phyloP scores from a whole-genome alignment of 2,113 vertebrate genomes.

The Paramisgurnus dabryanus region DNA sequence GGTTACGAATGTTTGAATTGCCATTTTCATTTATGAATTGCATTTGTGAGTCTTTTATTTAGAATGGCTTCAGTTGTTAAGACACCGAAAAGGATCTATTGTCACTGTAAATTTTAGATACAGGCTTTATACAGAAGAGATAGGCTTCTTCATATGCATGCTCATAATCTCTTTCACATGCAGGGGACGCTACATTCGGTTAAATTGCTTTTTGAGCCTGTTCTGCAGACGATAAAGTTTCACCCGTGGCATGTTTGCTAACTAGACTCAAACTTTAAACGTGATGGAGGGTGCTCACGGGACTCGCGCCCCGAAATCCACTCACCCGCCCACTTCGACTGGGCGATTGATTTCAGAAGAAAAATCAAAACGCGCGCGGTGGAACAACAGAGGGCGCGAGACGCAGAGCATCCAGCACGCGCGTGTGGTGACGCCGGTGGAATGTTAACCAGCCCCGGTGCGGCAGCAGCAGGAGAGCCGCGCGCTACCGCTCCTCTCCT shows the following conservation, averaged over 20 bases:
- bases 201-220: conserved; percentile 19
- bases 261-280: conserved; percentile 14
- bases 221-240: conserved; percentile 26
- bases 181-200: background rate
- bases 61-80: background rate
- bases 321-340: conserved; percentile 19
- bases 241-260: conserved; percentile 11
- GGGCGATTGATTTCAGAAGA: conserved; percentile 48
- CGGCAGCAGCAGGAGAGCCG: conserved; percentile 25
- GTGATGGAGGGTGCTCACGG: conserved; percentile 20
- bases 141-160: background rate
- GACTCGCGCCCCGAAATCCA: conserved; percentile 22
- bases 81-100: background rate
- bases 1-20: too few species aligned
- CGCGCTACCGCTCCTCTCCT: background rate
- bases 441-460: conserved; percentile 56
- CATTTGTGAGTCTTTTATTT: too few species aligned
- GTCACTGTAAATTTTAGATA: background rate
- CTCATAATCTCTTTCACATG: background rate
- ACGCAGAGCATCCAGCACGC: conserved; percentile 48
- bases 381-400: conserved; percentile 65
- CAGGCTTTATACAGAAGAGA: background rate
- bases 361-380: conserved; percentile 51
- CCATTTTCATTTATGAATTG: too few species aligned
- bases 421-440: conserved; percentile 51